These are phyloP conservation scores for Tragelaphus buxtoni DNA, from an alignment of 2,113 vertebrate species.

Conservation along the genomic window DNA sequence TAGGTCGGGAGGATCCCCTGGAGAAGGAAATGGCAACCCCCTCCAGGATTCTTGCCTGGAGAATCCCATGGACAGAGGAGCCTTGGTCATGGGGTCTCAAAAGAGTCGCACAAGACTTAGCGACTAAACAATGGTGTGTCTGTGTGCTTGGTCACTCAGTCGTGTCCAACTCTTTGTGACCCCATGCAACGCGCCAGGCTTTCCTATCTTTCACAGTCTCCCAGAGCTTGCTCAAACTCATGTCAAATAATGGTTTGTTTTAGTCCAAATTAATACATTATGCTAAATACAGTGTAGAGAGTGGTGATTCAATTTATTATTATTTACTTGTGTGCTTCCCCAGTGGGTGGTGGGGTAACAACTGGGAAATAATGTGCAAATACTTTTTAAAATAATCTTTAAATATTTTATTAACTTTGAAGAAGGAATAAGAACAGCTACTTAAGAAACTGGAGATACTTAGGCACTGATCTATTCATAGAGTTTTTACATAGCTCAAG, in stretches of 20 bases:
- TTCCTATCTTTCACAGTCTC: not conserved
- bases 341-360: not conserved
- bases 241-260: not conserved
- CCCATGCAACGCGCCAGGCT: not conserved
- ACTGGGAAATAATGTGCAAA: not conserved
- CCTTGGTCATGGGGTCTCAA: not conserved
- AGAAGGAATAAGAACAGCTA: not conserved
- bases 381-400: not conserved
- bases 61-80: not conserved
- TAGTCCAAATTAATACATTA: conserved; percentile 10
- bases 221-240: not conserved
- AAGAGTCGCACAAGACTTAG: not conserved
- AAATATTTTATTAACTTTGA: conserved; percentile 3
- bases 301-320: not conserved
- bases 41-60: not conserved
- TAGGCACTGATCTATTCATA: not conserved
- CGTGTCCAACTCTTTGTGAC: not conserved
- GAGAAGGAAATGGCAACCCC: not conserved
- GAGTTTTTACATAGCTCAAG: not conserved
- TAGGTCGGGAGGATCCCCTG: not conserved
- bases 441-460: not conserved
- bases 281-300: not conserved
- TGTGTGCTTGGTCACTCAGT: not conserved
- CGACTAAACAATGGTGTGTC: not conserved
- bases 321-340: not conserved